Percentiles rank a stretch among this genome's conserved stretches.
Evolutionary conservation across 2,113 vertebrate species (phyloP).

Genomic region (Calonectris borealis): DNA sequence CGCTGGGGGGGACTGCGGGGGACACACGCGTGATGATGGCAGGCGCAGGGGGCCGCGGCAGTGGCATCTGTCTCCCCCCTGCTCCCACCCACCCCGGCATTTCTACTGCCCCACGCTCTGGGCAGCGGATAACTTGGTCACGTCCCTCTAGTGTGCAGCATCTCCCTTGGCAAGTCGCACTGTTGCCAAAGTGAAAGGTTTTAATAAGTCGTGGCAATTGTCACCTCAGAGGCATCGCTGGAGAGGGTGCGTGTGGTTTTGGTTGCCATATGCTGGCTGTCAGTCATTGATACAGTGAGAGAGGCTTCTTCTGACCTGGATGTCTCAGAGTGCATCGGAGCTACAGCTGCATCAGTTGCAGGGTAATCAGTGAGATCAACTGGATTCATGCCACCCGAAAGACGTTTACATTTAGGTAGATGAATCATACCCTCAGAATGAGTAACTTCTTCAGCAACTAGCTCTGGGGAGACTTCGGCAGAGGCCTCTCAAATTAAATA

Average conservation of each 20-base stretch:
- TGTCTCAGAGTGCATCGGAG: background rate
- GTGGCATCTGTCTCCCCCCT: background rate
- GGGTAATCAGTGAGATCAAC: background rate
- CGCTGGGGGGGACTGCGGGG: background rate
- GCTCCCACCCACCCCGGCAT: background rate
- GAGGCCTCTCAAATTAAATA: background rate
- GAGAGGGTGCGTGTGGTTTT: background rate
- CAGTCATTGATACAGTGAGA: background rate
- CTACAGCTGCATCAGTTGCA: background rate
- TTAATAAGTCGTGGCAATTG: background rate
- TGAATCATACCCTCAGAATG: background rate
- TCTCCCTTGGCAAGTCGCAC: background rate
- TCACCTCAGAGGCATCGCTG: background rate
- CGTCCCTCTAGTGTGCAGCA: background rate
- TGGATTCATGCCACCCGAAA: background rate
- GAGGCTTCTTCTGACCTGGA: background rate
- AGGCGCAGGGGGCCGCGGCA: background rate
- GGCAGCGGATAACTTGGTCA: background rate
- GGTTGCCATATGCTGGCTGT: background rate
- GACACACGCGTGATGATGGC: background rate
- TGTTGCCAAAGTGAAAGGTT: background rate
- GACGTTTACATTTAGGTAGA: background rate
- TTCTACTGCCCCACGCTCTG: fast-evolving
- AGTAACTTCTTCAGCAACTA: background rate
- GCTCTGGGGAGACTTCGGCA: background rate